Conservation (phyloP, 2,888 invertebrate genomes). For the Meteorus cinctellus region DNA sequence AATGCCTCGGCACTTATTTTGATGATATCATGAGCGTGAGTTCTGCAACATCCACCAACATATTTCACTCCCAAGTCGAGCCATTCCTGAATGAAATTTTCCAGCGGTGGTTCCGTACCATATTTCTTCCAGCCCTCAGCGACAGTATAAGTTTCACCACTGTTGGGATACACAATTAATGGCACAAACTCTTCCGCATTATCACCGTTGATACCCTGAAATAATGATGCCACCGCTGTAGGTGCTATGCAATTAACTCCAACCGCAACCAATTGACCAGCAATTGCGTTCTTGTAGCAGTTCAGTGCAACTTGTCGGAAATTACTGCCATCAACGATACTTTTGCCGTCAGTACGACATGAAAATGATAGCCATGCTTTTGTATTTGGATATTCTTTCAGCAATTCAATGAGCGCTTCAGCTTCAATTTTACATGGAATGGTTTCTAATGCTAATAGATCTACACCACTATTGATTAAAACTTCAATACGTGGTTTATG, state of each 20-base stretch:
- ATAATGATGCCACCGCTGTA: slow-evolving; percentile 77
- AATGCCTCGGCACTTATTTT: slow-evolving; percentile 80
- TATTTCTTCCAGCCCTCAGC: slow-evolving; percentile 76
- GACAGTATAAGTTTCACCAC: slow-evolving; percentile 86
- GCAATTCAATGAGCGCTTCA: slow-evolving; percentile 84
- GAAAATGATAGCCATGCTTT: slow-evolving; percentile 92
- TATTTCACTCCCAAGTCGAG: slow-evolving; percentile 84
- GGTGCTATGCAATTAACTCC: slow-evolving; percentile 91
- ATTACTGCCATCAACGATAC: slow-evolving; percentile 85
- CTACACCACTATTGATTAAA: slow-evolving; percentile 85
- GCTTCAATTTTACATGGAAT: slow-evolving; percentile 90
- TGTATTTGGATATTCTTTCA: slow-evolving; percentile 83
- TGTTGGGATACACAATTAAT: slow-evolving; percentile 92
- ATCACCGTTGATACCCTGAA: slow-evolving; percentile 76
- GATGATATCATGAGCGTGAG: slow-evolving; percentile 86
- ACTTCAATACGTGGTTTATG: slow-evolving; percentile 87
- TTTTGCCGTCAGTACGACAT: slow-evolving; percentile 80
- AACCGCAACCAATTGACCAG: slow-evolving; percentile 84
- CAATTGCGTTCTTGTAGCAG: slow-evolving; percentile 77
- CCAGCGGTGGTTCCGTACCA: slow-evolving; percentile 83
- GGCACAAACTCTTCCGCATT: slow-evolving; percentile 76
- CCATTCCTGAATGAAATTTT: slow-evolving; percentile 85
- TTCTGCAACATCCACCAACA: slow-evolving; percentile 93
- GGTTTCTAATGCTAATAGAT: slow-evolving; percentile 91
- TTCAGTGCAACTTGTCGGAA: slow-evolving; percentile 83